These are phyloP conservation scores for Piaya cayana DNA, from an alignment of 2,113 vertebrate species.

Conservation along the genomic window DNA sequence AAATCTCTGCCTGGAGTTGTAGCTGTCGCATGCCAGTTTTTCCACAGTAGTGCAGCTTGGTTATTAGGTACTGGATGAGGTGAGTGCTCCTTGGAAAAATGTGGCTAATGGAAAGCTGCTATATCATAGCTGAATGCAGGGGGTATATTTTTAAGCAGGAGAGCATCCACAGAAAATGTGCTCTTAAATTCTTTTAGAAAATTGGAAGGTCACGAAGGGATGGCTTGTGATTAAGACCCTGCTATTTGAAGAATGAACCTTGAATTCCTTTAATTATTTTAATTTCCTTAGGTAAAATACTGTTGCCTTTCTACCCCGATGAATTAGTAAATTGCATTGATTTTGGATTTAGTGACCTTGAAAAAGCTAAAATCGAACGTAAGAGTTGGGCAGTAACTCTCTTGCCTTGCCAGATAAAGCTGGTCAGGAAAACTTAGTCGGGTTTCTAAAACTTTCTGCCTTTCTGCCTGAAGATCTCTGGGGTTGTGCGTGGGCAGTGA, in stretches of 20 bases:
- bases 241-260: neutral
- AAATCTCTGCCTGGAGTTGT: neutral
- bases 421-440: neutral
- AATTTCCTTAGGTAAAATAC: neutral
- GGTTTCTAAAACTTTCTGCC: neutral
- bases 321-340: neutral
- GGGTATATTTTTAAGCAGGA: neutral
- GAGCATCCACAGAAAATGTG: neutral
- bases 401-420: neutral
- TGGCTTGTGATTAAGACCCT: neutral
- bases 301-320: neutral
- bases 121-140: rapidly evolving
- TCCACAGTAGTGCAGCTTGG: neutral
- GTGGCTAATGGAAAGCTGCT: neutral
- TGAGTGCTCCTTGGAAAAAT: neutral
- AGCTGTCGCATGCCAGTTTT: neutral
- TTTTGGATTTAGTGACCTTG: neutral
- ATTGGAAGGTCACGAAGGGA: neutral
- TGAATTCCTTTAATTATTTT: neutral
- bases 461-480: neutral
- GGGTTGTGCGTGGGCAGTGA: neutral
- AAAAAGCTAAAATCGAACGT: neutral
- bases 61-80: neutral
- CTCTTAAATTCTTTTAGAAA: neutral
- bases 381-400: neutral